Evolutionary conservation across 2,888 invertebrate genomes (phyloP), one percentile per base, ranked within the genome.

Genomic region (Adela reaumurella): DNA sequence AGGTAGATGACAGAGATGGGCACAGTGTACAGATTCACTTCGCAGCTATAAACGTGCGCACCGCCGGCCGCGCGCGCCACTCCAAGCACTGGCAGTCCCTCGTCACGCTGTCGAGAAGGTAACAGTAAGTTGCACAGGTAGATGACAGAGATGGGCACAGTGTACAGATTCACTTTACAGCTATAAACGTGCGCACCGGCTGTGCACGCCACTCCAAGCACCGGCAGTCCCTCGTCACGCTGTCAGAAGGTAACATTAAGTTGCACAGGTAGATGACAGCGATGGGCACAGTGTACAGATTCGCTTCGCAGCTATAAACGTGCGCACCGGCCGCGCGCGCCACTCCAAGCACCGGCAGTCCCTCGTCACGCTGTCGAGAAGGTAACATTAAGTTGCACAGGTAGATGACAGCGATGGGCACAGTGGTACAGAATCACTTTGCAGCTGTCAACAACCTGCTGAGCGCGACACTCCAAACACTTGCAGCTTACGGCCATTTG

Each of bases 11-110:
- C n/a, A n/a, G n/a, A n/a, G n/a, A n/a, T n/a, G n/a, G n/a, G n/a
- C n/a, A n/a, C n/a, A n/a, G n/a, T n/a, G n/a, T 95, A 18, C 92
- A 93, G 73, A 94, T 94, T 70, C 94, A 94, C 66, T 94, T 95
- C 70, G 85, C 90, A 50, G 90, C 94, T 2, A 92, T 94, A 58
- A 85, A 89, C 67, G 87, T 92, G 59, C 81, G 90, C 42, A 82
- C 84, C 49, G 92, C n/a, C 24, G 24, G 91, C 46, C 85, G 86
- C 66, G 81, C 85, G 1, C 76, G 84, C 35, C 88, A 85, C 55
- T 89, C 92, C 49, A 89, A 90, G 58, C 93, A 94, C 65, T 77
- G 93, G 49, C 94, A 94, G 74, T 92, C 92, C 24, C 81, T 94
- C 45, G 90, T 94, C 51, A 90, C 92, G 0, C 78, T 93, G 2